Conservation (phyloP, 2,888 invertebrate species). For the Melieria crassipennis region DNA sequence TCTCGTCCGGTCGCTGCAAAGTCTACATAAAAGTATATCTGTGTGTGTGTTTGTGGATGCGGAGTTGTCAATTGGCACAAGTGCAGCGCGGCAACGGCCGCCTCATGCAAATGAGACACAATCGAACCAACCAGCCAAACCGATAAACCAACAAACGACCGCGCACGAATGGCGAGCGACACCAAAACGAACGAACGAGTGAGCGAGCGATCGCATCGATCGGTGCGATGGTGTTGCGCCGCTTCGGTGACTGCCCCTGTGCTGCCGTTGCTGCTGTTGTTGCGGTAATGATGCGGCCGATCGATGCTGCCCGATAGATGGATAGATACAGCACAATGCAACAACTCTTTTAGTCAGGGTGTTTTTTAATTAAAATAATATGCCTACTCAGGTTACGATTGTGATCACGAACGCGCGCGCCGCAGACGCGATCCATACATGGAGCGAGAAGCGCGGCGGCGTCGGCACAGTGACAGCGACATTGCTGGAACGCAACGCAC, state of each 20-base stretch:
- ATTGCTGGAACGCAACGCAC: too few species aligned
- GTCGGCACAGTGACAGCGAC: too few species aligned
- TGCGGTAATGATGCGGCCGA: conserved; percentile 5
- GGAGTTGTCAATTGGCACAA: background rate
- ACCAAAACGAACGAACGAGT: conserved; percentile 5
- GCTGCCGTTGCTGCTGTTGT: background rate
- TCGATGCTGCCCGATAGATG: conserved; percentile 21
- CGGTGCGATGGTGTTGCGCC: background rate
- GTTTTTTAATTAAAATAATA: conserved; percentile 48
- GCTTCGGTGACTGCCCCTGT: background rate
- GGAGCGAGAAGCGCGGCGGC: too few species aligned
- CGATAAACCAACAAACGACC: conserved; percentile 4
- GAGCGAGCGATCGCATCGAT: conserved; percentile 22
- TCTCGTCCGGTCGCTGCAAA: background rate
- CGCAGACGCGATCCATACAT: conserved; percentile 2
- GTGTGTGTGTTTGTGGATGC: background rate
- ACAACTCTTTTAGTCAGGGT: conserved; percentile 30
- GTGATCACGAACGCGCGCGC: conserved; percentile 42
- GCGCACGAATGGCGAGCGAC: conserved; percentile 16
- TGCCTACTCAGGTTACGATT: conserved; percentile 49
- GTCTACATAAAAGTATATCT: conserved; percentile 1
- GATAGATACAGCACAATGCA: background rate
- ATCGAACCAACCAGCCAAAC: background rate
- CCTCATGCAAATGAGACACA: conserved; percentile 6
- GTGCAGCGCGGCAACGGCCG: background rate